A percentile compares a stretch with the other conserved stretches of the same genome.
Evolutionary conservation across 2,113 vertebrate species (phyloP).

Genomic region (Myodes glareolus): DNA sequence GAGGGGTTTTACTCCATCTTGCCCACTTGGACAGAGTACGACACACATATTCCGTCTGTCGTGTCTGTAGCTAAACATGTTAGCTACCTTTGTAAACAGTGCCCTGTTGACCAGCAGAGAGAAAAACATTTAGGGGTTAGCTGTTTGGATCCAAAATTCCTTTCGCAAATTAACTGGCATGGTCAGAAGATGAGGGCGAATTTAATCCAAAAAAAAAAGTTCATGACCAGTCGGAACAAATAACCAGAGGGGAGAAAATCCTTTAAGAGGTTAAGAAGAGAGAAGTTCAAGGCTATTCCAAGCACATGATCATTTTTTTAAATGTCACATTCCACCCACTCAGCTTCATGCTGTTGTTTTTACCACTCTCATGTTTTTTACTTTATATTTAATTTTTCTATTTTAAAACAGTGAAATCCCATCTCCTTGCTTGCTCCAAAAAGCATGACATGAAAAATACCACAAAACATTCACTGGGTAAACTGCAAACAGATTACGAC

Average conservation of each 20-base stretch:
- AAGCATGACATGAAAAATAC: constrained; percentile 72
- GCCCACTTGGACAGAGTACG: constrained; percentile 16
- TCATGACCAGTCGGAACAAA: constrained; percentile 77
- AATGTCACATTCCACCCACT: constrained; percentile 80
- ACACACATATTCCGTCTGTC: background rate
- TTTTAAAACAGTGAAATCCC: constrained; percentile 76
- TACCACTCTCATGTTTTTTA: constrained; percentile 75
- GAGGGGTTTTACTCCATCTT: background rate
- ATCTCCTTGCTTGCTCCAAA: constrained; percentile 64
- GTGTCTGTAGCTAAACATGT: no score
- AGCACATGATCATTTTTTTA: constrained; percentile 70
- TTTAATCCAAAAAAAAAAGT: constrained; percentile 74
- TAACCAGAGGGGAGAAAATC: constrained; percentile 54
- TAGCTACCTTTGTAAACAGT: constrained; percentile 53
- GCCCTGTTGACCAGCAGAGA: background rate
- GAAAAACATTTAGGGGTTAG: constrained; percentile 57
- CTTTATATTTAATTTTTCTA: constrained; percentile 78
- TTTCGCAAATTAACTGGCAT: constrained; percentile 75
- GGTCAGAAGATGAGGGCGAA: constrained; percentile 72
- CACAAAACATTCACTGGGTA: constrained; percentile 65
- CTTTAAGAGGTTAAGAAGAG: constrained; percentile 71
- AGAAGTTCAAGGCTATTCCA: constrained; percentile 74
- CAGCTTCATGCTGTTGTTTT: constrained; percentile 75
- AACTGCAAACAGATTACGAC: constrained; percentile 42
- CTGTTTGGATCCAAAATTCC: constrained; percentile 77